Evolutionary conservation across 2,797 vertebrate genomes (phyloP).

Genomic region (Helicolenus hilgendorfi): DNA sequence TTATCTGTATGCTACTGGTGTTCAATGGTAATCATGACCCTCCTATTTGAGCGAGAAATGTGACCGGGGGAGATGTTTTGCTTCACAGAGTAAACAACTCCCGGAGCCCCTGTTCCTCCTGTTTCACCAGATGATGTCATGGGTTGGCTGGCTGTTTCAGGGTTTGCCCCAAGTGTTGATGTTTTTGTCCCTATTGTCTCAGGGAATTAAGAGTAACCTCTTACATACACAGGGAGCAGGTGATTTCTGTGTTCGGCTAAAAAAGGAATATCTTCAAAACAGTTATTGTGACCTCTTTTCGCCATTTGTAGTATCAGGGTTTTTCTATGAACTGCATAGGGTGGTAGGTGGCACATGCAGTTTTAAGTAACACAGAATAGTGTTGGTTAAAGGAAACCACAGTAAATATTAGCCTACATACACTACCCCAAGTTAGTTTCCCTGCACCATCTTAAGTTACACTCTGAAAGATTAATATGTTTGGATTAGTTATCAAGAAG

Average conservation of each 20-base stretch:
- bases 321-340: not conserved
- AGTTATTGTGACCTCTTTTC: not conserved
- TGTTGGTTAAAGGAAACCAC: not conserved
- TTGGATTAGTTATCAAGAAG: not conserved
- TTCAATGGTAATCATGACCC: not conserved
- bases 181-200: slow-evolving; percentile 10
- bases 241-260: slow-evolving; percentile 1
- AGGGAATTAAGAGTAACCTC: not conserved
- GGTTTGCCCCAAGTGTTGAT: slow-evolving; percentile 15
- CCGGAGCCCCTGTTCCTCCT: slow-evolving; percentile 2
- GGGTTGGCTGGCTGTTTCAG: slow-evolving; percentile 11
- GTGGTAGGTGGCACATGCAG: not conserved
- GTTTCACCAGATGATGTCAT: slow-evolving; percentile 55
- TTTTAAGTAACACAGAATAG: not conserved
- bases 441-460: not conserved
- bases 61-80: not conserved
- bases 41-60: slow-evolving; percentile 3
- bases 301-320: not conserved
- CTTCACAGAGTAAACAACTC: not conserved
- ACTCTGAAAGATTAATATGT: not conserved
- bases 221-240: not conserved
- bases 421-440: not conserved
- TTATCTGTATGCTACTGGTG: not conserved
- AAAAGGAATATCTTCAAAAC: not conserved
- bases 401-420: not conserved